These are phyloP conservation scores for Amphimedon queenslandica DNA, from an alignment of 37 sponge, comb jelly and placozoan genomes.

Conservation along the genomic window DNA sequence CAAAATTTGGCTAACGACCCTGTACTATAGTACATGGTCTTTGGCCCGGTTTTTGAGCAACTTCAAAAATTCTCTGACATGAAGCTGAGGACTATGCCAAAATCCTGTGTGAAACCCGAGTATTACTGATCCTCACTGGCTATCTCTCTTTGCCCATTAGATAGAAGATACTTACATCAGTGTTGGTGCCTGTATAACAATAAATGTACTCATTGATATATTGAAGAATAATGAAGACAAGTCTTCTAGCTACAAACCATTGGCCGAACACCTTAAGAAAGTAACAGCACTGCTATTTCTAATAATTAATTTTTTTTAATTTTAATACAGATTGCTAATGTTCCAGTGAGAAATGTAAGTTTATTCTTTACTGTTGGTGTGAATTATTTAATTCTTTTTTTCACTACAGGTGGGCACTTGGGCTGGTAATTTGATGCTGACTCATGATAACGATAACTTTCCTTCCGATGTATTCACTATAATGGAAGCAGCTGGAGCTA, in stretches of 20 bases:
- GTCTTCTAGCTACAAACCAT: constrained; percentile 21
- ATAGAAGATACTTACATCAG: constrained; percentile 11
- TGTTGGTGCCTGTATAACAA: constrained; percentile 57
- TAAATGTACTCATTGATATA: constrained; percentile 36
- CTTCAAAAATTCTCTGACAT: no score
- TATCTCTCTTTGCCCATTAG: no score
- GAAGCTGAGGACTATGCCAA: no score
- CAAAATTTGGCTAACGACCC: no score
- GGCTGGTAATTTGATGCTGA: constrained; percentile 70
- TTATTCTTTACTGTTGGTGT: not conserved
- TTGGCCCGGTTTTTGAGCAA: no score
- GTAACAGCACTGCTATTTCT: not conserved
- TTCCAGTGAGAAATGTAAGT: constrained; percentile 60
- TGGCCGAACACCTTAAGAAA: constrained; percentile 47
- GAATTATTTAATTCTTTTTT: not conserved
- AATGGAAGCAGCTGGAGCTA: constrained; percentile 61
- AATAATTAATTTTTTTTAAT: not conserved
- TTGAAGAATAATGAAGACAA: constrained; percentile 36
- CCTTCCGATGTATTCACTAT: constrained; percentile 79
- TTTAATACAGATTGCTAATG: constrained; percentile 41
- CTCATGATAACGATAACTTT: constrained; percentile 62
- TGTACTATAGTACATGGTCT: no score
- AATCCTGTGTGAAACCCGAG: no score
- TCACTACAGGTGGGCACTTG: constrained; percentile 47
- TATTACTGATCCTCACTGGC: no score